phyloP scores from a whole-genome alignment of 2,888 invertebrate species.

The Petrolisthes manimaculis region DNA sequence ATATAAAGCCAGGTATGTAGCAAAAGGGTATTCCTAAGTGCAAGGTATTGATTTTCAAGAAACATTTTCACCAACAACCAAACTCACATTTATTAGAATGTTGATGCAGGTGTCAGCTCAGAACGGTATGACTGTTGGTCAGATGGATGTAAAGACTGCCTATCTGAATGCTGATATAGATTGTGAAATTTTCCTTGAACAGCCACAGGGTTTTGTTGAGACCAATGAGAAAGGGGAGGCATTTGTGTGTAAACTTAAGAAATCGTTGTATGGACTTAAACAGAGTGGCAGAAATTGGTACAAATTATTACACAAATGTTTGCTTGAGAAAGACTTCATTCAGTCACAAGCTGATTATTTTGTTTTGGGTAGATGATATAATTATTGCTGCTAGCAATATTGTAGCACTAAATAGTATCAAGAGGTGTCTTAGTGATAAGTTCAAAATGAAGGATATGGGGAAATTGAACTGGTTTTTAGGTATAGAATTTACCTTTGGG shows the following conservation, averaged over 20 bases:
- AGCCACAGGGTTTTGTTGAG: slow-evolving; percentile 29
- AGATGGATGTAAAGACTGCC: slow-evolving; percentile 20
- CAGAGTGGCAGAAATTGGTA: slow-evolving; percentile 31
- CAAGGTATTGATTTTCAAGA: slow-evolving; percentile 20
- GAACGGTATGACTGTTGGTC: slow-evolving; percentile 4
- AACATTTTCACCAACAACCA: slow-evolving; percentile 26
- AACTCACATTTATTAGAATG: slow-evolving; percentile 23
- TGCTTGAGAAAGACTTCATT: not conserved
- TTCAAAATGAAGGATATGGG: slow-evolving; percentile 33
- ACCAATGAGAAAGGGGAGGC: slow-evolving; percentile 4
- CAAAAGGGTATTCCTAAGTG: slow-evolving; percentile 35
- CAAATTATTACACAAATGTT: slow-evolving; percentile 4
- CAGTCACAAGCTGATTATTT: slow-evolving; percentile 11
- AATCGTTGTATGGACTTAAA: slow-evolving; percentile 43
- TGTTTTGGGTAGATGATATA: not conserved
- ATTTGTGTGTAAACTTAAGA: slow-evolving; percentile 43
- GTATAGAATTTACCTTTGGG: not conserved
- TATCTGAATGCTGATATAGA: slow-evolving; percentile 29
- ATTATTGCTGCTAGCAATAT: slow-evolving; percentile 24
- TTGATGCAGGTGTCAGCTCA: slow-evolving; percentile 16
- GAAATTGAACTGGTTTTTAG: slow-evolving; percentile 17
- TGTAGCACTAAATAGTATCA: not conserved
- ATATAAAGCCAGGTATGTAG: slow-evolving; percentile 34
- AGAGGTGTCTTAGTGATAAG: not conserved
- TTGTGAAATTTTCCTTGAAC: slow-evolving; percentile 23